Base-by-base conservation (phyloP, 2,113 vertebrate genomes). In the Nesogale talazaci region DNA sequence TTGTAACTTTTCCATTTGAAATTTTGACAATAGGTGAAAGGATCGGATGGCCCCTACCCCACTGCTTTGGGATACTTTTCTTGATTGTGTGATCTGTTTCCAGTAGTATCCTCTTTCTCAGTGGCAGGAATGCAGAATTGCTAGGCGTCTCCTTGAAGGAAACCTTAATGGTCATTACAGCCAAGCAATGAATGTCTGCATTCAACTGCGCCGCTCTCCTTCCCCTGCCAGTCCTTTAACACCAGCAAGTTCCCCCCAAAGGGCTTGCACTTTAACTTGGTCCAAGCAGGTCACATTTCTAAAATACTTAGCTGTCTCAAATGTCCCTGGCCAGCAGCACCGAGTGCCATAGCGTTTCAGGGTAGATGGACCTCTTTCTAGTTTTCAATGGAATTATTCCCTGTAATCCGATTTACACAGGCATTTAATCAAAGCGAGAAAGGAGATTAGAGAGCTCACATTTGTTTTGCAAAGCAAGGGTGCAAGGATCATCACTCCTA, bases 371-470 rank as follows among this genome's bases (percentile, higher is more conserved):
- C 79, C 94, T 95, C 96, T 96, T 95, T 96, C 87, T 93, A 86
- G 92, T 97, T 97, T 91, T 94, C 95, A 96, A 93, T 92, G 80
- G 89, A 80, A 94, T 95, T 97, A 98, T 95, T 95, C 89, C 95
- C 80, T 94, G 92, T 96, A 97, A 98, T 97, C 94, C 95, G 91
- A 94, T 96, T 97, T 97, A 95, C 93, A 82, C 75, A 94, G 80
- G 42, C 96, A 94, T 97, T 94, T 95, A 97, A 97, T 96, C 84
- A 95, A 93, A 96, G 85, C 40, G 95, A 95, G 90, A 95, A 94
- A 93, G 76, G 31, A 87, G 95, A 95, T 94, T 89, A 95, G 85
- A 95, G 93, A 86, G 92, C 81, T 90, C 92, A 67, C 63, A 16
- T 76, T 75, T 92, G 86, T 97, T 97, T 97, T 92, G 87, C 93